phyloP scores from a whole-genome alignment of 2,888 invertebrate species.

The Amiota mariae region DNA sequence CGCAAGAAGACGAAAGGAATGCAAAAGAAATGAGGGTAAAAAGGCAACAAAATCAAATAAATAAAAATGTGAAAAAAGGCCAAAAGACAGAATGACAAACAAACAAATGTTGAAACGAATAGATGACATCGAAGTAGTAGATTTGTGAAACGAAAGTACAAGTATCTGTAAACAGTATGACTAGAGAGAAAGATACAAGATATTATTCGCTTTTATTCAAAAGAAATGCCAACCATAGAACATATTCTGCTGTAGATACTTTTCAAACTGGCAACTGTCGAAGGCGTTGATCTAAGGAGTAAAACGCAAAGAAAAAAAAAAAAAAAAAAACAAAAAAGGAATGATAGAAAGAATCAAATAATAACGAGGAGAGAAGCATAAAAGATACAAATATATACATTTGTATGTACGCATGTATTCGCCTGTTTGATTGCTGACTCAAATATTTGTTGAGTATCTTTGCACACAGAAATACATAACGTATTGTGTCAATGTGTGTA shows the following conservation, averaged over 20 bases:
- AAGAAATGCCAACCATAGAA: slow-evolving; percentile 16
- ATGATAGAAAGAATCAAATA: too few relatives aligned
- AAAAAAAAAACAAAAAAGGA: too few relatives aligned
- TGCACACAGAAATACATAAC: neutral
- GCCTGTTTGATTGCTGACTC: neutral
- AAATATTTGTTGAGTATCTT: neutral
- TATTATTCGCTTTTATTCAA: slow-evolving; percentile 6
- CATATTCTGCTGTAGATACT: neutral
- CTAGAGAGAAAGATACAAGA: neutral
- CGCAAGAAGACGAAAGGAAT: slow-evolving; percentile 31
- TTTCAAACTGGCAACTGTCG: too few relatives aligned
- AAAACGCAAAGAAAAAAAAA: slow-evolving; percentile 36
- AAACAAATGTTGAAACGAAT: slow-evolving; percentile 60
- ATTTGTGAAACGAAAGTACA: too few relatives aligned
- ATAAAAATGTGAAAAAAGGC: slow-evolving; percentile 39
- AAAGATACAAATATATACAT: slow-evolving; percentile 56
- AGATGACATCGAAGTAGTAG: slow-evolving; percentile 32
- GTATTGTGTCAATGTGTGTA: slow-evolving; percentile 37
- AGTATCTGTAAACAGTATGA: slow-evolving; percentile 43
- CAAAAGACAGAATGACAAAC: slow-evolving; percentile 6
- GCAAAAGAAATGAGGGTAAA: slow-evolving; percentile 33
- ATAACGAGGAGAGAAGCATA: slow-evolving; percentile 39
- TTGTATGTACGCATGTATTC: neutral
- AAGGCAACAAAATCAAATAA: slow-evolving; percentile 41
- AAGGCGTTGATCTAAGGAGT: neutral